Percentiles rank a stretch among this genome's conserved stretches.
Conservation (phyloP, 2,113 vertebrate genomes). For the Pteronura brasiliensis region DNA sequence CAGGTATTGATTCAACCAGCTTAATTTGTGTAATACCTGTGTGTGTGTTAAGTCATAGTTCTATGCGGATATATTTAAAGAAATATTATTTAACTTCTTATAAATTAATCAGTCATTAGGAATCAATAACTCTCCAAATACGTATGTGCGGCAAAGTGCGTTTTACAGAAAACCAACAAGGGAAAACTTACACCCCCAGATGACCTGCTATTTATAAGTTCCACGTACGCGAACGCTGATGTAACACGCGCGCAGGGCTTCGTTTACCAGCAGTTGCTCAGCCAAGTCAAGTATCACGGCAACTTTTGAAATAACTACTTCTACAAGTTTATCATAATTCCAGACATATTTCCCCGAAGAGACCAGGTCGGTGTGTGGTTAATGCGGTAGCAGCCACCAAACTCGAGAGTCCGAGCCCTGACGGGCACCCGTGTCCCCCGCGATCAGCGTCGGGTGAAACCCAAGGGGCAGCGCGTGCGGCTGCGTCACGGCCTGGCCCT, state of each 20-base stretch:
- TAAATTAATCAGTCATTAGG: not conserved
- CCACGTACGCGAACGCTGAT: not conserved
- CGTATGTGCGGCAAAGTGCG: not conserved
- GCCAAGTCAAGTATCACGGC: not conserved
- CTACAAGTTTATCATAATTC: not conserved
- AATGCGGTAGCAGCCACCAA: fast-evolving
- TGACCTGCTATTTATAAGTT: not conserved
- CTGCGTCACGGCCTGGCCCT: fast-evolving
- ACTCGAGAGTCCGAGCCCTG: fast-evolving
- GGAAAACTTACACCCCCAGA: too few relatives aligned
- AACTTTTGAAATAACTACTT: not conserved
- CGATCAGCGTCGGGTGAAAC: fast-evolving
- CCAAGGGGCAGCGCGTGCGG: fast-evolving
- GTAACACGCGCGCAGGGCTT: not conserved
- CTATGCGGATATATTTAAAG: not conserved
- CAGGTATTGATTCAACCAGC: not conserved
- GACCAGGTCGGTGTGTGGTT: fast-evolving
- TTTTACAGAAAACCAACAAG: not conserved
- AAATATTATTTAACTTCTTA: not conserved
- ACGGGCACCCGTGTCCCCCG: fast-evolving
- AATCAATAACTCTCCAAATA: not conserved
- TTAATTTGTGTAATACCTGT: not conserved
- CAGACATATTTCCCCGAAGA: not conserved
- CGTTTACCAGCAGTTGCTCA: not conserved
- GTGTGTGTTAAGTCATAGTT: not conserved